Base-by-base conservation (phyloP, 2,113 vertebrate genomes). In the Psittacula cyanocephala region DNA sequence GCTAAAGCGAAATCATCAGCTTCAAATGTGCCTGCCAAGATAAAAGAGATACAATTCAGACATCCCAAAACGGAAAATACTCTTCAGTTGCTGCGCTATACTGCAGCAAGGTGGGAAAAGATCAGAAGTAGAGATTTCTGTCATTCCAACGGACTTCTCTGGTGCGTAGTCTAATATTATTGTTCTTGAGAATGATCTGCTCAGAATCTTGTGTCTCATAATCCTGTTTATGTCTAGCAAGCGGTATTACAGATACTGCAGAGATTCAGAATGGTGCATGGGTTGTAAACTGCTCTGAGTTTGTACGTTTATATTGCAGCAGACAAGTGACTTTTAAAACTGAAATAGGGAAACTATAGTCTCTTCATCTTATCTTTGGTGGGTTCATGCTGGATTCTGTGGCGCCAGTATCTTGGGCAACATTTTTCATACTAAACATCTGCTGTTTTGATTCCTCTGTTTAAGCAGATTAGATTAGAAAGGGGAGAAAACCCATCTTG, bases 381-480 rank as follows among this genome's bases (percentile, higher is more conserved):
- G 75, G 88, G 46, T 55, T 85, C 62, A 31, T 72, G 47, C 43
- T 3, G 20, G 55, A 60, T 76, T 76, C 67, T 85, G 53, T 74
- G 50, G 72, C 2, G 0, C 53, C 72, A n/a, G 59, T 46, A 41
- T 79, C 43, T 74, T 62, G 7, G 53, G 72, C 47, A 70, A 49
- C 29, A 28, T 57, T 87, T 82, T 87, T 87, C 69, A 23, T 62
- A 5, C 63, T 28, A 52, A 86, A 83, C 80, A 91, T 88, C 80
- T 96, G 89, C 77, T 93, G 72, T 88, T 96, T 91, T 94, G 88
- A 87, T 91, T 91, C 53, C 28, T 92, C 68, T 91, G 59, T 83
- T 86, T 81, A 72, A 59, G 69, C 28, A 86, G 83, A 49, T 74
- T 70, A 91, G 68, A 88, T 94, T 86, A 88, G 72, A 91, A 90